phyloP scores from a whole-genome alignment of 2,797 vertebrate species.

The Cuniculus paca region DNA sequence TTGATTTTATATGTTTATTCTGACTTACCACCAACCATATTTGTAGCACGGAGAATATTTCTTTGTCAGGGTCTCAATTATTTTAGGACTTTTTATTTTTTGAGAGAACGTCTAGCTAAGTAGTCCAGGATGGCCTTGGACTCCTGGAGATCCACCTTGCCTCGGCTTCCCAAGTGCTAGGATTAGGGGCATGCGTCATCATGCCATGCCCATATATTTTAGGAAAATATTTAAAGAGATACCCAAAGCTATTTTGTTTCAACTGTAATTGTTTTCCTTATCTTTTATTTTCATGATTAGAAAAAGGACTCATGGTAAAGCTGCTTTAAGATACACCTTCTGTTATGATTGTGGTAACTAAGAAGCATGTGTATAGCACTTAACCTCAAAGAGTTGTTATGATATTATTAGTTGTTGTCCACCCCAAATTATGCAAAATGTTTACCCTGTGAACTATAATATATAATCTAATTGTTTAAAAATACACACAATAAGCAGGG shows the following conservation, averaged over 20 bases:
- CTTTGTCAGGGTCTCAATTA: background rate
- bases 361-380: background rate
- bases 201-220: background rate
- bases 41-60: conserved; percentile 6
- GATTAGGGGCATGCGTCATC: background rate
- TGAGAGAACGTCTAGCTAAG: background rate
- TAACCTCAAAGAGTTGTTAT: background rate
- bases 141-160: background rate
- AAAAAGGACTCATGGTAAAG: background rate
- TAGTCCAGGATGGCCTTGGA: background rate
- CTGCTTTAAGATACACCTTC: background rate
- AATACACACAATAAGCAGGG: background rate
- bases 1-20: background rate
- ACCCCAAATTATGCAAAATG: background rate
- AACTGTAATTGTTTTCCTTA: conserved; percentile 39
- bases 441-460: background rate
- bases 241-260: conserved; percentile 1
- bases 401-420: background rate
- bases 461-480: background rate
- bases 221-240: conserved; percentile 40
- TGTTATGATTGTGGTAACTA: conserved; percentile 33
- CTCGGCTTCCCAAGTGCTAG: background rate
- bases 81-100: conserved; percentile 10
- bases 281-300: conserved; percentile 34
- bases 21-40: conserved; percentile 43